Evolutionary conservation across 2,113 vertebrate genomes (phyloP).

Genomic region (Pseudopipra pipra): DNA sequence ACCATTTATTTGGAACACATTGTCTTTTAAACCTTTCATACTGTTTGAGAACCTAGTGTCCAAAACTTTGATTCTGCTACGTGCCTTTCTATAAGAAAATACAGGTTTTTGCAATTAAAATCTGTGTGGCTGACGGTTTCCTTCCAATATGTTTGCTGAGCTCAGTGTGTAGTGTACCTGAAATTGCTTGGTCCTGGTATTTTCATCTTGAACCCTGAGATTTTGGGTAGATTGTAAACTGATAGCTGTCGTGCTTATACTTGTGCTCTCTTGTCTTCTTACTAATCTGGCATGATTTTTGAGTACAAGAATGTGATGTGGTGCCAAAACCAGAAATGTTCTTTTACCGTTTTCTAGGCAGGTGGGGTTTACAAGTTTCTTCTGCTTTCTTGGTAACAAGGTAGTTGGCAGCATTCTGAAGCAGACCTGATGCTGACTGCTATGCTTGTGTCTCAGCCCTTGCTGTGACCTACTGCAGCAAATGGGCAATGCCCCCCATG

Average conservation of each 20-base stretch:
- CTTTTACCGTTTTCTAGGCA: not conserved
- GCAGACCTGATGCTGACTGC: not conserved
- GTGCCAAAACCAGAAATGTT: not conserved
- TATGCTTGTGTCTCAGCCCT: not conserved
- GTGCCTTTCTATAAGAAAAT: not conserved
- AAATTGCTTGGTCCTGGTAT: not conserved
- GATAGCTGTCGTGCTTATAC: not conserved
- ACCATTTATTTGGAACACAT: not conserved
- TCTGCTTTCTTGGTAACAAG: not conserved
- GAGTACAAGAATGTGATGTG: not conserved
- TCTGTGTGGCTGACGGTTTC: not conserved
- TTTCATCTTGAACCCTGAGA: not conserved
- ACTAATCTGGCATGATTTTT: not conserved
- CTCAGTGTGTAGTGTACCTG: not conserved
- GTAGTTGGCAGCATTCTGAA: not conserved
- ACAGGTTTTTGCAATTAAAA: accelerated
- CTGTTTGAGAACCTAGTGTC: not conserved
- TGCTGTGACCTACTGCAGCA: not conserved
- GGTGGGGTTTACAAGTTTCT: not conserved
- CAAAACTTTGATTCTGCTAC: not conserved
- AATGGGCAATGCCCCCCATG: not conserved
- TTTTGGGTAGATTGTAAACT: not conserved
- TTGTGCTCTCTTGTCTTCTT: not conserved
- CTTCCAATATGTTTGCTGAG: not conserved
- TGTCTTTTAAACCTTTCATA: not conserved